phyloP scores from a whole-genome alignment of 2,888 invertebrate species.

The Drosophila nigricruria region DNA sequence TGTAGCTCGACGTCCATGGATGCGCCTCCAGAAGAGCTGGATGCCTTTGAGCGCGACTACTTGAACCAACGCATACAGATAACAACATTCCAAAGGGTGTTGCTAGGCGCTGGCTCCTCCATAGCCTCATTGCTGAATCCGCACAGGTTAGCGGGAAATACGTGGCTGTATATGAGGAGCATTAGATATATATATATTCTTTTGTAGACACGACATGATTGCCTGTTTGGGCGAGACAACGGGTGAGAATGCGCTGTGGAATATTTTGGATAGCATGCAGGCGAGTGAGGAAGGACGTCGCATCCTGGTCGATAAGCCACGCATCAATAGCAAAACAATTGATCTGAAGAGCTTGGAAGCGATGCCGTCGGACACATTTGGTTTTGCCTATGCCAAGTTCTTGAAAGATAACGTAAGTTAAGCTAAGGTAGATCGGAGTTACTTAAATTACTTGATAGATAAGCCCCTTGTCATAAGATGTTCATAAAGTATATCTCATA shows the following conservation, averaged over 20 bases:
- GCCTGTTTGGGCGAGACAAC: slow-evolving; percentile 97
- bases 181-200: not conserved
- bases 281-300: slow-evolving; percentile 91
- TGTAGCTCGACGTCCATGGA: slow-evolving; percentile 36
- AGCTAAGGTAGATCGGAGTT: slow-evolving; percentile 76
- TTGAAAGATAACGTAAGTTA: slow-evolving; percentile 89
- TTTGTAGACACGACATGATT: slow-evolving; percentile 93
- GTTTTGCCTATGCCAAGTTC: slow-evolving; percentile 94
- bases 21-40: slow-evolving; percentile 56
- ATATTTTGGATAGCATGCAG: slow-evolving; percentile 92
- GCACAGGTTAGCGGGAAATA: slow-evolving; percentile 84
- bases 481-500: not conserved
- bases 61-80: slow-evolving; percentile 88
- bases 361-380: slow-evolving; percentile 93
- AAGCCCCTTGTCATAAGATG: too few species aligned
- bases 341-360: slow-evolving; percentile 89
- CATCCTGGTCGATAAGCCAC: slow-evolving; percentile 92
- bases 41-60: slow-evolving; percentile 88
- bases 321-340: slow-evolving; percentile 94
- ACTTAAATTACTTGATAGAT: not conserved
- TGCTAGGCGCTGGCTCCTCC: slow-evolving; percentile 95
- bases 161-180: not conserved
- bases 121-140: slow-evolving; percentile 93
- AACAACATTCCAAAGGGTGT: slow-evolving; percentile 90
- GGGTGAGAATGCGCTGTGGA: slow-evolving; percentile 89